phyloP scores from a whole-genome alignment of 2,113 vertebrate genomes.

The Physeter macrocephalus region DNA sequence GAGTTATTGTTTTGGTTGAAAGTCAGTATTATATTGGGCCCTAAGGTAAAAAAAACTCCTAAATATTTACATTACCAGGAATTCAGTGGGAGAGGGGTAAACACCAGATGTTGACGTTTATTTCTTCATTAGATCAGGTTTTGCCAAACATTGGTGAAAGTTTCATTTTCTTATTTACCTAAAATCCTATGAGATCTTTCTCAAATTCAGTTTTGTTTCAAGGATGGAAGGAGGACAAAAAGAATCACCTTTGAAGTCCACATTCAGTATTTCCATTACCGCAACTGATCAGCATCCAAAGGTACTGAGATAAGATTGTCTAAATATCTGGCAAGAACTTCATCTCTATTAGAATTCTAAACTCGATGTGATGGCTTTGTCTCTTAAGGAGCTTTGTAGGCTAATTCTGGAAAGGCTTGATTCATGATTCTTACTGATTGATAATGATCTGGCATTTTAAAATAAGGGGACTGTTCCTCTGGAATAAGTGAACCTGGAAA shows the following conservation, averaged over 20 bases:
- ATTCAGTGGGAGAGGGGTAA: background rate
- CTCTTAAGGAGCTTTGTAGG: slow-evolving; percentile 2
- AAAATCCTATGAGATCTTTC: background rate
- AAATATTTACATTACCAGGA: background rate
- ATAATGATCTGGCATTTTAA: slow-evolving; percentile 26
- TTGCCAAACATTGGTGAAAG: slow-evolving; percentile 8
- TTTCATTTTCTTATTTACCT: slow-evolving; percentile 38
- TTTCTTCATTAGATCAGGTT: background rate
- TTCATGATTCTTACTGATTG: background rate
- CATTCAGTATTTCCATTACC: background rate
- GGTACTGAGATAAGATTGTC: background rate
- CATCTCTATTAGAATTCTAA: background rate
- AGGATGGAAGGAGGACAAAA: background rate
- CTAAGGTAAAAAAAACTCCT: background rate
- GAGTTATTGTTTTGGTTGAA: background rate
- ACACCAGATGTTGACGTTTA: background rate
- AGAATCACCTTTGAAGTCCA: background rate
- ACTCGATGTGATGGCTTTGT: background rate
- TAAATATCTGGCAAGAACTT: background rate
- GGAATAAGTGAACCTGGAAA: slow-evolving; percentile 10
- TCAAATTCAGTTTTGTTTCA: slow-evolving; percentile 36
- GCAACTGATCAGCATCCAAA: background rate
- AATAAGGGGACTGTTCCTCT: slow-evolving; percentile 18
- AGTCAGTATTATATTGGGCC: background rate
- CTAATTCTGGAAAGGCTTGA: slow-evolving; percentile 21